Percentiles rank a stretch among this genome's conserved stretches.
Conservation (phyloP, 2,888 invertebrate genomes). For the Bellardia bayeri region DNA sequence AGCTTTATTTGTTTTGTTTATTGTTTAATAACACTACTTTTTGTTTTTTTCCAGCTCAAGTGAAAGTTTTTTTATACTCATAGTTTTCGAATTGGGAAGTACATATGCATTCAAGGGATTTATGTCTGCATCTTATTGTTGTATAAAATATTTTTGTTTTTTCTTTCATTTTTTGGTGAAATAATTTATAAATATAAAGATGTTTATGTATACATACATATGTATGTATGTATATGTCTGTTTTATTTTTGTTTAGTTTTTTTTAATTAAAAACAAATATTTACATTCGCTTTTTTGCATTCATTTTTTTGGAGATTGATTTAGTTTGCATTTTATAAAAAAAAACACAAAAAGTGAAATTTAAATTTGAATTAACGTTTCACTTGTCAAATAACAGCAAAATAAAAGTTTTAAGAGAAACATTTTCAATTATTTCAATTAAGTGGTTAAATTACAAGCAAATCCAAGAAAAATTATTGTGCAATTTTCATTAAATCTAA, state of each 20-base stretch:
- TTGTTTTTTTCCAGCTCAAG: slow-evolving; percentile 50
- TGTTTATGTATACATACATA: background rate
- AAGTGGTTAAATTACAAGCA: no score
- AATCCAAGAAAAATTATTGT: no score
- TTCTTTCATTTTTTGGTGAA: background rate
- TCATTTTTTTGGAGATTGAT: background rate
- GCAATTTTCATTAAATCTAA: no score
- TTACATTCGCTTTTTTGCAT: slow-evolving; percentile 4
- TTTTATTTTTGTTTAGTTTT: background rate
- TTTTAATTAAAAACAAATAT: slow-evolving; percentile 12
- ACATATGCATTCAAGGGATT: slow-evolving; percentile 40
- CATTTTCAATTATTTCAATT: no score
- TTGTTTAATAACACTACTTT: slow-evolving; percentile 60
- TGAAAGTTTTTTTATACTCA: slow-evolving; percentile 55
- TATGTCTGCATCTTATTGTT: slow-evolving; percentile 28
- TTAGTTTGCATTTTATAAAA: background rate
- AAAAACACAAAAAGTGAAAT: background rate
- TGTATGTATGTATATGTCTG: background rate
- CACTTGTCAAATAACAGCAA: no score
- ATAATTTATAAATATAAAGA: background rate
- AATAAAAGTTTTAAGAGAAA: no score
- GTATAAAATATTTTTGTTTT: slow-evolving; percentile 42
- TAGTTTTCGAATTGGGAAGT: slow-evolving; percentile 35
- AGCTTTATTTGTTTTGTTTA: slow-evolving; percentile 65
- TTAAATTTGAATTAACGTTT: background rate